Evolutionary conservation across 2,113 vertebrate species (phyloP).

Genomic region (Irena cyanogastra): DNA sequence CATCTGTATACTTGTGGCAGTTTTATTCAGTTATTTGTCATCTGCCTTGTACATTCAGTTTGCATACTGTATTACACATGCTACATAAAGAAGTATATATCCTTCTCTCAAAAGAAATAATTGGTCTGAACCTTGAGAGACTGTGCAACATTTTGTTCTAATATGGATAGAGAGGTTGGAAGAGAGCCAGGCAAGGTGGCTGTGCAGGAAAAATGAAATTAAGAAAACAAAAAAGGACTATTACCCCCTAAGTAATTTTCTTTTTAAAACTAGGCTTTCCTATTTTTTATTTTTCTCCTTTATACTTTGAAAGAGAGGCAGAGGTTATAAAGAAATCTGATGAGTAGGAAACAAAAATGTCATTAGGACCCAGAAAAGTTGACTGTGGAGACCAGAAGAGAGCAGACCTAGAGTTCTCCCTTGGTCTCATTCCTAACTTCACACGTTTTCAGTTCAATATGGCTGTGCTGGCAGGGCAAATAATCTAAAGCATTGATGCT

Average conservation of each 20-base stretch:
- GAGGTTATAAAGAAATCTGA: neutral
- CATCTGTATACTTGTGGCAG: neutral
- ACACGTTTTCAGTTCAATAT: neutral
- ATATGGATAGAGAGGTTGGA: neutral
- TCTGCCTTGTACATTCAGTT: neutral
- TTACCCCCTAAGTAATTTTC: neutral
- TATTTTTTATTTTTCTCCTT: neutral
- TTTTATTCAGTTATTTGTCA: neutral
- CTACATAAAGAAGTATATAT: neutral
- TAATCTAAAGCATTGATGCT: neutral
- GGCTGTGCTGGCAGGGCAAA: neutral
- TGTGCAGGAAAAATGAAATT: neutral
- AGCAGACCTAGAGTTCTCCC: neutral
- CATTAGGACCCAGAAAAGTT: neutral
- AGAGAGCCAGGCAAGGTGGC: neutral
- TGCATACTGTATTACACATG: neutral
- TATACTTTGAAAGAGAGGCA: neutral
- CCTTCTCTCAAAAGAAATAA: neutral
- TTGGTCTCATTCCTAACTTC: neutral
- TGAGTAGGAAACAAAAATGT: neutral
- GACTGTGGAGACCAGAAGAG: neutral
- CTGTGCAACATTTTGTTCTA: neutral
- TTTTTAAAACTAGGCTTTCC: neutral
- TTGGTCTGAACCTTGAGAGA: neutral
- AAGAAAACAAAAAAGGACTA: neutral